A percentile compares a stretch with the other conserved stretches of the same genome.
Conservation (phyloP, 2,113 vertebrate species). For the Sinocyclocheilus grahami region DNA sequence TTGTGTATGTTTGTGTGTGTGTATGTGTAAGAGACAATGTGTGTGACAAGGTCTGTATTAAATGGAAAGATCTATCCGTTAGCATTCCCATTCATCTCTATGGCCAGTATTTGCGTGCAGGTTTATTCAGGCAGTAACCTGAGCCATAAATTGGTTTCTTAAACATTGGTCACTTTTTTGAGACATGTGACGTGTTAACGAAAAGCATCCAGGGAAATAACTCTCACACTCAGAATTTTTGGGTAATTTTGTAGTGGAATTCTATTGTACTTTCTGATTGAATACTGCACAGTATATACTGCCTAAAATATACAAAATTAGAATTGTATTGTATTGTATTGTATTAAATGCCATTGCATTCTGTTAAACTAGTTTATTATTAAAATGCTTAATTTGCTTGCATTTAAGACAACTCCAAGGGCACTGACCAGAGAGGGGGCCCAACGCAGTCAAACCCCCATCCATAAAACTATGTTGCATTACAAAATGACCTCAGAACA, state of each 20-base stretch:
- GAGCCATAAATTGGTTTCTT: neutral
- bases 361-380: neutral
- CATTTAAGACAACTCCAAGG: too few relatives aligned
- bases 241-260: too few relatives aligned
- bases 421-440: too few relatives aligned
- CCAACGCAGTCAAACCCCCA: too few relatives aligned
- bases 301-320: neutral
- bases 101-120: neutral
- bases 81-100: neutral
- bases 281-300: neutral
- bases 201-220: neutral
- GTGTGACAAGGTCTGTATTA: neutral
- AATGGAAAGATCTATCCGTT: neutral
- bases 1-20: neutral
- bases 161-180: neutral
- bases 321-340: neutral
- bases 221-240: neutral
- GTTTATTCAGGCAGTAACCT: neutral
- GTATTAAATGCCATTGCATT: neutral
- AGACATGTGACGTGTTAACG: neutral
- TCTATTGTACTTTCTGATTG: neutral
- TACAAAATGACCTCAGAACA: too few relatives aligned
- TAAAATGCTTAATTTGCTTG: neutral
- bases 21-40: neutral
- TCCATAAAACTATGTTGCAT: too few relatives aligned